Base-by-base conservation (phyloP, 2,888 invertebrate genomes). In the Chymomyza fuscimana region DNA sequence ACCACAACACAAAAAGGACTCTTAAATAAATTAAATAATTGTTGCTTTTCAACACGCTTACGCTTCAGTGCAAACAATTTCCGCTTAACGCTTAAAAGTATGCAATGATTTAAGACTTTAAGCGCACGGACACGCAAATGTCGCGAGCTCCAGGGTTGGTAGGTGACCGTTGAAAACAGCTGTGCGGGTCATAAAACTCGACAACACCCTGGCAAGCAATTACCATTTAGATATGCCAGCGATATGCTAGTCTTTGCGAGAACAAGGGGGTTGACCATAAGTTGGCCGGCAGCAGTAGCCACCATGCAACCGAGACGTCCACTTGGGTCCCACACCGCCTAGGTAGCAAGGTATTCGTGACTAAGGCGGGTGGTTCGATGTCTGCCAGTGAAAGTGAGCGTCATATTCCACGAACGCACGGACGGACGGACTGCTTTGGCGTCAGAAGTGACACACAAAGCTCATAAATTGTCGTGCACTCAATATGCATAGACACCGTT, bases 381-480 rank as follows among this genome's bases (percentile, higher is more conserved):
- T 70, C 15, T 69, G 76, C 65, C 65, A 82, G 86, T 80, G 84
- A 85, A 84, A 85, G 86, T n/a, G 75, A 79, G 79, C 82, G 29
- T 29, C 58, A 25, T 64, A 52, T 64, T 54, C 52, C 29, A 25
- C 0, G 66, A 4, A 51, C 52, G 52, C 22, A 54, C 46, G 61
- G 19, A 12, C 5, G 66, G 6, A 51, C 52, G 60, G 40, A 40
- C 29, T 61, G 19, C 62, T 15, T 46, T 15, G 46, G n/a, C 51
- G 81, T 84, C 84, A 81, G 76, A 86, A 85, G 77, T 86, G 86
- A 84, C 87, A 86, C 84, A 86, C 82, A 87, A 87, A 82, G 80
- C 79, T 82, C 87, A 86, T 86, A 86, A 86, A 86, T 86, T 86
- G 82, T 77, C 83, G 74, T 70, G 78, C 74, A 78, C 72, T 82